phyloP scores from a whole-genome alignment of 2,888 invertebrate species.

The Pseudoips prasinana region DNA sequence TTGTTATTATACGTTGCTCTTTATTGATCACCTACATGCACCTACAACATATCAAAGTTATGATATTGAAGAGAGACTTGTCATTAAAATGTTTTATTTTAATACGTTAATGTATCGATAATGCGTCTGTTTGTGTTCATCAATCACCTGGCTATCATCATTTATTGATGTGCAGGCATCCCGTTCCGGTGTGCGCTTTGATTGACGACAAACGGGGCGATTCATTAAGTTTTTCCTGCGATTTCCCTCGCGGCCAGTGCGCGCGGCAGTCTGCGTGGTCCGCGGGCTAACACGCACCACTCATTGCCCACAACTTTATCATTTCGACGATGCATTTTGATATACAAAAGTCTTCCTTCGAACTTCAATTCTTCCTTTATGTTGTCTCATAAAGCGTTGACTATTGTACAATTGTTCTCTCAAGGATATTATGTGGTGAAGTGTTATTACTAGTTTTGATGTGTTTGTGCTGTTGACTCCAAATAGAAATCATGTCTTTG shows the following conservation, averaged over 20 bases:
- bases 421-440: constrained; percentile 37
- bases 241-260: constrained; percentile 63
- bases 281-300: constrained; percentile 52
- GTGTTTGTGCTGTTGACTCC: constrained; percentile 42
- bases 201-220: constrained; percentile 42
- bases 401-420: constrained; percentile 39
- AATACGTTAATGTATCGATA: background rate
- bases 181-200: constrained; percentile 55
- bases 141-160: constrained; percentile 4
- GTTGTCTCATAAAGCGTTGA: constrained; percentile 52
- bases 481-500: constrained; percentile 57
- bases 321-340: constrained; percentile 76
- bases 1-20: too few relatives aligned
- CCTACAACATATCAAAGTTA: too few relatives aligned
- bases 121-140: background rate
- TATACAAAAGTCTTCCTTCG: constrained; percentile 53
- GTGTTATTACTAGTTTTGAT: constrained; percentile 33
- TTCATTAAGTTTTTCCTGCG: constrained; percentile 60
- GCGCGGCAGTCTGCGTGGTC: constrained; percentile 54
- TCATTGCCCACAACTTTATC: constrained; percentile 35
- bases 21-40: too few relatives aligned
- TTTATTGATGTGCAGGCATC: constrained; percentile 27
- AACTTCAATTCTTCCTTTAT: constrained; percentile 53
- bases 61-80: too few relatives aligned
- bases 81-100: too few relatives aligned